Conservation (phyloP, 2,797 vertebrate genomes). For the Gymnothorax reevesii region DNA sequence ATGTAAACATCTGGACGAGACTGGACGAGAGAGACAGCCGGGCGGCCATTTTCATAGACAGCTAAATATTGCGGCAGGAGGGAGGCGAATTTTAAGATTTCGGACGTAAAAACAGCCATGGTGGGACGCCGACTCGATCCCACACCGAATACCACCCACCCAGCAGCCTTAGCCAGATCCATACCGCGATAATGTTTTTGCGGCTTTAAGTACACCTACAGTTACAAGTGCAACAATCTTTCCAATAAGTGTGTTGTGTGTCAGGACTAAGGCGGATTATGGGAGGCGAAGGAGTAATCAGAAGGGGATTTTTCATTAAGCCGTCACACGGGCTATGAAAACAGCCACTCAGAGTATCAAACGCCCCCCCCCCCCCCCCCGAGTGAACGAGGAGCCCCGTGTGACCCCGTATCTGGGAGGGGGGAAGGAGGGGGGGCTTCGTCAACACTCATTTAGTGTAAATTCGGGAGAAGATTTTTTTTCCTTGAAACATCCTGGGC, state of each 20-base stretch:
- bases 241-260: constrained; percentile 37
- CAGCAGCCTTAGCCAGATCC: constrained; percentile 45
- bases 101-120: background rate
- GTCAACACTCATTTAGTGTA: constrained; percentile 29
- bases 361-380: no score
- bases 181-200: constrained; percentile 41
- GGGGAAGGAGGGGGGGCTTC: background rate
- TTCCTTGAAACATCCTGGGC: background rate
- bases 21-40: no score
- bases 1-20: no score
- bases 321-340: constrained; percentile 40
- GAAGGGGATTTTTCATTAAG: constrained; percentile 33
- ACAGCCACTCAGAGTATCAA: constrained; percentile 35
- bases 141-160: constrained; percentile 42
- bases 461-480: background rate
- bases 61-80: no score
- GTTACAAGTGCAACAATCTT: constrained; percentile 37
- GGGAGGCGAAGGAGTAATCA: constrained; percentile 3
- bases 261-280: constrained; percentile 33
- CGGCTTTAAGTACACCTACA: constrained; percentile 38
- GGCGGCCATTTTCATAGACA: no score
- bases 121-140: background rate
- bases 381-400: background rate
- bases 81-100: no score
- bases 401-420: background rate